These are phyloP conservation scores for Saccopteryx bilineata DNA, from an alignment of 2,113 vertebrate species.

Conservation along the genomic window DNA sequence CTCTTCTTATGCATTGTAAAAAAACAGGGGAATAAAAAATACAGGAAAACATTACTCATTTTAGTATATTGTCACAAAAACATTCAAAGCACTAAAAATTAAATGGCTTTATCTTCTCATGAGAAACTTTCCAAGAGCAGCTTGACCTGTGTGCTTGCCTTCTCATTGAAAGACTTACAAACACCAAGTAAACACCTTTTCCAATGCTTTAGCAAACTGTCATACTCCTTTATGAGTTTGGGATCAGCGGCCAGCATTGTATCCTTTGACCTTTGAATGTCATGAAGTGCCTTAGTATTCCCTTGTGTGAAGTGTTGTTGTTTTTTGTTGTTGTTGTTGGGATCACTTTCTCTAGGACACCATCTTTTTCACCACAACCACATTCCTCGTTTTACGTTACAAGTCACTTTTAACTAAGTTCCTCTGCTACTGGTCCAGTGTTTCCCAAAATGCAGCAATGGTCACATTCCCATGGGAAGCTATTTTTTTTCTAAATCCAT, in stretches of 20 bases:
- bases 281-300: background rate
- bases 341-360: no score
- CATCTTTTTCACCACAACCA: background rate
- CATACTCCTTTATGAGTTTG: background rate
- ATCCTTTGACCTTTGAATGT: background rate
- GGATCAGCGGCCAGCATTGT: background rate
- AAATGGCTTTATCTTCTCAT: background rate
- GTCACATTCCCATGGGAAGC: background rate
- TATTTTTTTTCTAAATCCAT: background rate
- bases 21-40: background rate
- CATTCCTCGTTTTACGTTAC: accelerated
- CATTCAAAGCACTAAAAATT: background rate
- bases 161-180: accelerated
- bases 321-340: background rate
- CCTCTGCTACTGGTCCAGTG: background rate
- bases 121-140: background rate
- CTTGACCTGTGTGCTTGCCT: accelerated
- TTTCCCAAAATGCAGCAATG: background rate
- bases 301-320: background rate
- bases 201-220: accelerated
- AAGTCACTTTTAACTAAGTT: background rate
- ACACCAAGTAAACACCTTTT: background rate
- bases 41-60: background rate
- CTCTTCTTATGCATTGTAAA: background rate
- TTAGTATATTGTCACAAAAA: background rate